phyloP scores from a whole-genome alignment of 2,888 invertebrate species.

The Latrodectus hesperus region DNA sequence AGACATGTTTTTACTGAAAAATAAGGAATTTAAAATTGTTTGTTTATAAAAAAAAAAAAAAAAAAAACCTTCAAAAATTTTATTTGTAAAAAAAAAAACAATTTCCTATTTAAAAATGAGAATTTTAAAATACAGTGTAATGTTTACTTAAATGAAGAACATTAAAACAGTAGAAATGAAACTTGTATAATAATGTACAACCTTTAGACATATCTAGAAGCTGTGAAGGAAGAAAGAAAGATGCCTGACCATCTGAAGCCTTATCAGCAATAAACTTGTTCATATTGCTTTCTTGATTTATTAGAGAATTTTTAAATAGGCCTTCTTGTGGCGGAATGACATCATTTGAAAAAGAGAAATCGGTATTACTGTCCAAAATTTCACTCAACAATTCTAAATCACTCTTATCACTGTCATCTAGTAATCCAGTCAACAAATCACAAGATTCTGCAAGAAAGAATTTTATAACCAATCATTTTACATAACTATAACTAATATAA shows the following conservation, averaged over 20 bases:
- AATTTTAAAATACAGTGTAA: neutral
- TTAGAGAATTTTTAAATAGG: constrained; percentile 70
- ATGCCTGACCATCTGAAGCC: constrained; percentile 35
- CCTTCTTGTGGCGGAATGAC: constrained; percentile 75
- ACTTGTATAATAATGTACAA: neutral
- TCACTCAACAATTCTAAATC: constrained; percentile 76
- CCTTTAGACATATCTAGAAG: constrained; percentile 62
- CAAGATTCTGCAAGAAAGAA: constrained; percentile 60
- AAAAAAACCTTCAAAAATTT: too few species aligned
- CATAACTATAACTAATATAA: too few species aligned
- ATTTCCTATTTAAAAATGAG: too few species aligned
- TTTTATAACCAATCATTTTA: too few species aligned
- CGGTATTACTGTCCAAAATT: constrained; percentile 74
- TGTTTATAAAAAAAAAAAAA: too few species aligned
- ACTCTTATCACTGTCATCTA: constrained; percentile 75
- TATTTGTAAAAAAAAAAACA: too few species aligned
- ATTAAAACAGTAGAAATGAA: neutral
- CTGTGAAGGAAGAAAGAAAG: constrained; percentile 68
- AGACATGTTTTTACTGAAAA: too few species aligned
- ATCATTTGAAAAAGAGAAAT: constrained; percentile 33
- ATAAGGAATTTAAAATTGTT: too few species aligned
- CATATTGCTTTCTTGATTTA: constrained; percentile 3
- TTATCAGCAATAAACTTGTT: constrained; percentile 37
- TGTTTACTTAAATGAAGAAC: neutral
- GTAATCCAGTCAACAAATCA: constrained; percentile 75